Percentiles rank a stretch among this genome's conserved stretches.
These are phyloP conservation scores for Colistium nudipinnis DNA, from an alignment of 2,113 vertebrate genomes.

Conservation along the genomic window DNA sequence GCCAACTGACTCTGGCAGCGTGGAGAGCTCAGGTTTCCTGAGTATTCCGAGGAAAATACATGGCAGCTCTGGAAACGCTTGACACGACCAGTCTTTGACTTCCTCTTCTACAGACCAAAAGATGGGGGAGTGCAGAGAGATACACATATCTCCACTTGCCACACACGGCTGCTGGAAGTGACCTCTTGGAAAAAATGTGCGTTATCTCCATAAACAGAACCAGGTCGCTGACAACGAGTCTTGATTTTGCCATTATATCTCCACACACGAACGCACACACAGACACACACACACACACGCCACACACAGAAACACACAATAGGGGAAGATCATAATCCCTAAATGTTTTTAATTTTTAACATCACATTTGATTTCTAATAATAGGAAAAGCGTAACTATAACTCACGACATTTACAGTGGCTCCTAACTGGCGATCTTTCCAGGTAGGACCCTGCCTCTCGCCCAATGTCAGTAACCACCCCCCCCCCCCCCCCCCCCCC, in stretches of 20 bases:
- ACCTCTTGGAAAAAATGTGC: slow-evolving; percentile 46
- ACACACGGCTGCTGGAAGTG: slow-evolving; percentile 64
- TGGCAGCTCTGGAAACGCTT: slow-evolving; percentile 27
- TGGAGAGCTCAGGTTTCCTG: slow-evolving; percentile 26
- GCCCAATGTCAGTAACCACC: too few relatives aligned
- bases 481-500: too few relatives aligned
- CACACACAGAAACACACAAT: not conserved
- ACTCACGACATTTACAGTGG: too few relatives aligned
- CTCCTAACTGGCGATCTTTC: too few relatives aligned
- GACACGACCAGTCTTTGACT: slow-evolving; percentile 37
- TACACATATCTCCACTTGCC: slow-evolving; percentile 57
- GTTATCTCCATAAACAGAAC: slow-evolving; percentile 72
- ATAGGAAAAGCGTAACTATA: too few relatives aligned
- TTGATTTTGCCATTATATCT: slow-evolving; percentile 34
- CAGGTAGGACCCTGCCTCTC: too few relatives aligned
- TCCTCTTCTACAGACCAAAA: slow-evolving; percentile 51
- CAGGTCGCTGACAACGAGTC: slow-evolving; percentile 28
- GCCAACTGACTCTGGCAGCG: not conserved
- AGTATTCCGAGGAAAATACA: slow-evolving; percentile 35
- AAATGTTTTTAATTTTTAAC: too few relatives aligned
- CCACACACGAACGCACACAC: not conserved
- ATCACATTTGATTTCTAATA: too few relatives aligned
- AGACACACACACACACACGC: not conserved
- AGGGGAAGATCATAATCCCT: too few relatives aligned
- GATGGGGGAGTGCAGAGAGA: slow-evolving; percentile 62